A percentile compares a stretch with the other conserved stretches of the same genome.
Conservation (phyloP, 2,797 vertebrate species). For the Oreonectes daqikongensis region DNA sequence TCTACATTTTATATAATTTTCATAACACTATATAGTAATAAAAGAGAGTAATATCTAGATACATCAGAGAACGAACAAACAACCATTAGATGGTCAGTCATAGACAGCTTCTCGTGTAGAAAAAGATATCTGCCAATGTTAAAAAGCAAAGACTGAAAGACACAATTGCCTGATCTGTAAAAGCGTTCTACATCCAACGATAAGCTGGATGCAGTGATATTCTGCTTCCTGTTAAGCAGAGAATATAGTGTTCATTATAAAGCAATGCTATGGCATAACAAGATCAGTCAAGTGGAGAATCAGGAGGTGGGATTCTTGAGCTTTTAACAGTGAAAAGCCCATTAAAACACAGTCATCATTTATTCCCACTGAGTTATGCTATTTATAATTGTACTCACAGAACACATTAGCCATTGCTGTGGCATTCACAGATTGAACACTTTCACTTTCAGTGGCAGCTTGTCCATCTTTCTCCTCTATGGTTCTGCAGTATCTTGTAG, state of each 20-base stretch:
- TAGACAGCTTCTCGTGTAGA: neutral
- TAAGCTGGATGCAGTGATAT: neutral
- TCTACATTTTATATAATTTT: no score
- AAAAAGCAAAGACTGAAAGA: neutral
- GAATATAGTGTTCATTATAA: neutral
- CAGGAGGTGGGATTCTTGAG: slow-evolving; percentile 15
- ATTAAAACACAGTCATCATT: slow-evolving; percentile 68
- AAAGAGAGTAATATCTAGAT: no score
- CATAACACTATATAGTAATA: no score
- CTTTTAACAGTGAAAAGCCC: slow-evolving; percentile 34
- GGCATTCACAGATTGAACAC: slow-evolving; percentile 16
- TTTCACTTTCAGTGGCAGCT: neutral
- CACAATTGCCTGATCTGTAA: slow-evolving; percentile 1
- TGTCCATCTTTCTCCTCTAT: neutral
- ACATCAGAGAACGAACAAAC: neutral
- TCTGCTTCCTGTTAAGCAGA: neutral
- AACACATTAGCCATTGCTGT: slow-evolving; percentile 53
- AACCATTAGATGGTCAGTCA: slow-evolving; percentile 27
- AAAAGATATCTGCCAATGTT: neutral
- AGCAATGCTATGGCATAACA: slow-evolving; percentile 3
- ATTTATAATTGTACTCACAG: slow-evolving; percentile 72
- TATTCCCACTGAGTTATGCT: slow-evolving; percentile 62
- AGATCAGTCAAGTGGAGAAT: slow-evolving; percentile 12
- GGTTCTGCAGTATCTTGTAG: neutral
- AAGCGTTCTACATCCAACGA: neutral